A percentile compares a stretch with the other conserved stretches of the same genome.
Evolutionary conservation across 1,140 invertebrate genomes (phyloP).

Genomic region (silkworm (Bombyx mori)): DNA sequence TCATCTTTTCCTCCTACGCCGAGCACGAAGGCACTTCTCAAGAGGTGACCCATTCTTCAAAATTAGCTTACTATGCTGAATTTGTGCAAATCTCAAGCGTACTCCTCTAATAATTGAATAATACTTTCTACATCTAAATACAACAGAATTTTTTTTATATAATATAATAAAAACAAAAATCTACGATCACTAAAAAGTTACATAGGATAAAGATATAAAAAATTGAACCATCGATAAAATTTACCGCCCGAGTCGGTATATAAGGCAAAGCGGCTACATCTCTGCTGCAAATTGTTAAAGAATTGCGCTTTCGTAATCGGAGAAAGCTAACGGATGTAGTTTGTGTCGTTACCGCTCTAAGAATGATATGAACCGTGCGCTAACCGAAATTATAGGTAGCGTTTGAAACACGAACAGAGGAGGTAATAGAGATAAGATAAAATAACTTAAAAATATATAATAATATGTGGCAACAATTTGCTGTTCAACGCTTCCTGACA

Average conservation of each 20-base stretch:
- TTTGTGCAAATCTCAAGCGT: constrained; percentile 47
- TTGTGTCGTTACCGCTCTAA: constrained; percentile 41
- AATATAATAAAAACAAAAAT: constrained; percentile 23
- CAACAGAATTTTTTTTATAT: constrained; percentile 17
- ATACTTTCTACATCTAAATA: constrained; percentile 43
- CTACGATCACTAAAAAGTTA: constrained; percentile 16
- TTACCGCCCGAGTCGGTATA: constrained; percentile 58
- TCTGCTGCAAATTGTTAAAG: constrained; percentile 32
- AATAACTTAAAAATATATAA: too few species aligned
- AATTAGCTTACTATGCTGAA: constrained; percentile 50
- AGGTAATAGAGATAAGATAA: constrained; percentile 23
- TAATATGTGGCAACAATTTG: too few species aligned
- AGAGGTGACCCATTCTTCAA: constrained; percentile 52
- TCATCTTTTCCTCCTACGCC: constrained; percentile 48
- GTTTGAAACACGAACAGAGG: constrained; percentile 33
- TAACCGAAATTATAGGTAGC: constrained; percentile 62
- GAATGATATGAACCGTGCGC: constrained; percentile 51
- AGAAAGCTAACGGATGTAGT: constrained; percentile 46
- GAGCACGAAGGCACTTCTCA: constrained; percentile 51
- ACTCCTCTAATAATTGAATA: constrained; percentile 26
- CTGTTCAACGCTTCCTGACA: too few species aligned
- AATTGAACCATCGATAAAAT: constrained; percentile 8
- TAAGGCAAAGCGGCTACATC: constrained; percentile 55
- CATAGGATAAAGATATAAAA: too few species aligned
- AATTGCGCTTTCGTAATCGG: constrained; percentile 28